These are phyloP conservation scores for Tupaia chinensis DNA, from an alignment of 2,113 vertebrate species.

Conservation along the genomic window DNA sequence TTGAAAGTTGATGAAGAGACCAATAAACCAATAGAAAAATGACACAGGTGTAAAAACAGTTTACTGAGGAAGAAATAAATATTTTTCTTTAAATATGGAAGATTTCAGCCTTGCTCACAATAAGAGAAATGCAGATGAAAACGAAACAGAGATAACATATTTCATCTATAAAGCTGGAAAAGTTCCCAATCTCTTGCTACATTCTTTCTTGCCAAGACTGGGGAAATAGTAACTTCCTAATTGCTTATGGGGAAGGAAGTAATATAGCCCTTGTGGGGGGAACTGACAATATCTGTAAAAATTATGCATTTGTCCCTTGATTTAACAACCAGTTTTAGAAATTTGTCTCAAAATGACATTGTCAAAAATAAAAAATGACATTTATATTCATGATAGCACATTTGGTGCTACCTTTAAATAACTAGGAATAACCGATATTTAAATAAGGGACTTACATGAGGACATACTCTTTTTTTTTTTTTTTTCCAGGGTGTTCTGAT, in stretches of 20 bases:
- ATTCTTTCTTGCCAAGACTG: not conserved
- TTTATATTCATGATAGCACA: not conserved
- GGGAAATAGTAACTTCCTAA: not conserved
- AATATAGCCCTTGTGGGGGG: not conserved
- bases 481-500: no score
- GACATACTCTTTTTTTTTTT: no score
- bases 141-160: not conserved
- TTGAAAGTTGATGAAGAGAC: not conserved
- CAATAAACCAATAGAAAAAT: not conserved
- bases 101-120: not conserved
- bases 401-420: not conserved
- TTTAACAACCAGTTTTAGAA: not conserved
- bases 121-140: not conserved
- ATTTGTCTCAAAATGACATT: not conserved
- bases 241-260: not conserved
- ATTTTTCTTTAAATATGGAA: constrained; percentile 2
- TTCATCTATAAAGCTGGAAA: not conserved
- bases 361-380: not conserved
- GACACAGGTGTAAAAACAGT: not conserved
- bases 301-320: not conserved
- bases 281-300: not conserved
- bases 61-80: not conserved
- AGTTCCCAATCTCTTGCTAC: not conserved
- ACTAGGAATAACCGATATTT: not conserved
- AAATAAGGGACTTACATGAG: not conserved